Percentiles rank a stretch among this genome's conserved stretches.
phyloP scores from a whole-genome alignment of 1,140 invertebrate species.

The Eriosoma lanigerum region DNA sequence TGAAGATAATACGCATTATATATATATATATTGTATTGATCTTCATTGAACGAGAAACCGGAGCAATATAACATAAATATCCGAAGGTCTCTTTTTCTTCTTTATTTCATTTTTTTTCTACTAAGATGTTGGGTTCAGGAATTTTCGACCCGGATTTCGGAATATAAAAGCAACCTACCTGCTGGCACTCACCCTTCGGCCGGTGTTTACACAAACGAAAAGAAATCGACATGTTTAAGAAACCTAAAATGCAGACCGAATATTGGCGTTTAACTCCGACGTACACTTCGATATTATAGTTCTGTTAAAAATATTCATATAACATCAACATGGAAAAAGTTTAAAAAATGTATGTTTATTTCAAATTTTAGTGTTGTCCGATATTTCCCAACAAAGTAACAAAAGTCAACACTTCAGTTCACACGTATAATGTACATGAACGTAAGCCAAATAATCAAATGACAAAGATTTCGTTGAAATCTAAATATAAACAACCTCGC shows the following conservation, averaged over 20 bases:
- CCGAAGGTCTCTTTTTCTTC: slow-evolving; percentile 5
- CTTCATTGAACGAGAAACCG: neutral
- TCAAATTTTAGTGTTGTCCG: neutral
- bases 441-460: neutral
- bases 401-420: slow-evolving; percentile 1
- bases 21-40: neutral
- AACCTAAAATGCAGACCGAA: neutral
- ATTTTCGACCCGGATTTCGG: slow-evolving; percentile 19
- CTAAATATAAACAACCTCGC: neutral
- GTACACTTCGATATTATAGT: neutral
- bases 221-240: neutral
- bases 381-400: neutral
- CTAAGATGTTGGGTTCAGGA: slow-evolving; percentile 3
- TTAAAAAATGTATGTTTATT: neutral
- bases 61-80: slow-evolving; percentile 15
- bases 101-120: neutral
- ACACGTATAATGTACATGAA: neutral
- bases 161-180: slow-evolving; percentile 11
- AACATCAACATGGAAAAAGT: neutral
- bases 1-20: neutral
- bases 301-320: slow-evolving; percentile 1
- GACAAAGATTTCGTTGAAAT: neutral
- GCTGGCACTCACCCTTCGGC: slow-evolving; percentile 7
- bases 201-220: neutral
- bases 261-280: neutral